Conservation (phyloP, 2,113 vertebrate species). For the Camelus dromedarius region DNA sequence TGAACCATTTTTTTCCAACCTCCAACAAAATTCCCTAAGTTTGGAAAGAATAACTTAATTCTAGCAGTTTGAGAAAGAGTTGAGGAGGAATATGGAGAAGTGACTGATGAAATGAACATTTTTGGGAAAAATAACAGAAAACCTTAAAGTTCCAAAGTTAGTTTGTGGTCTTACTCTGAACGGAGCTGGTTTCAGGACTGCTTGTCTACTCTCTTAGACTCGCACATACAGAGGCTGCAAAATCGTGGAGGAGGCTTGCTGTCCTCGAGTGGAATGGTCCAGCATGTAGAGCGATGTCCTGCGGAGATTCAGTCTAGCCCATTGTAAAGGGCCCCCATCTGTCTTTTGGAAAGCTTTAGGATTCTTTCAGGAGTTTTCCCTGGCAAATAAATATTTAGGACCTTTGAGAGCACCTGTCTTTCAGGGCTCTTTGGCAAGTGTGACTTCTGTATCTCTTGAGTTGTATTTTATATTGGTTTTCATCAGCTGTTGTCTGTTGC, state of each 20-base stretch:
- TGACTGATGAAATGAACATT: background rate
- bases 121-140: background rate
- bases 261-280: background rate
- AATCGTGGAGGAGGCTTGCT: background rate
- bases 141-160: background rate
- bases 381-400: background rate
- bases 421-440: background rate
- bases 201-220: slow-evolving; percentile 10
- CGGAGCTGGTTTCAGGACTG: background rate
- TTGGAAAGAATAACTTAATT: slow-evolving; percentile 23
- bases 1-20: background rate
- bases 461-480: slow-evolving; percentile 18
- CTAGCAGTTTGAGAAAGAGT: background rate
- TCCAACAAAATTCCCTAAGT: background rate
- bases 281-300: background rate
- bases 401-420: background rate
- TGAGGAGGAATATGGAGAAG: background rate
- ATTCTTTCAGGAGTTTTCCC: background rate
- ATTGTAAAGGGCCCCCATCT: background rate
- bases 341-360: background rate
- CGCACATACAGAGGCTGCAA: background rate
- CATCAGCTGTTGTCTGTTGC: slow-evolving; percentile 22
- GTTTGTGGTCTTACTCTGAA: background rate
- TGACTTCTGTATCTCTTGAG: background rate
- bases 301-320: background rate